Evolutionary conservation across 2,113 vertebrate species (phyloP).

Genomic region (Rhineura floridana): DNA sequence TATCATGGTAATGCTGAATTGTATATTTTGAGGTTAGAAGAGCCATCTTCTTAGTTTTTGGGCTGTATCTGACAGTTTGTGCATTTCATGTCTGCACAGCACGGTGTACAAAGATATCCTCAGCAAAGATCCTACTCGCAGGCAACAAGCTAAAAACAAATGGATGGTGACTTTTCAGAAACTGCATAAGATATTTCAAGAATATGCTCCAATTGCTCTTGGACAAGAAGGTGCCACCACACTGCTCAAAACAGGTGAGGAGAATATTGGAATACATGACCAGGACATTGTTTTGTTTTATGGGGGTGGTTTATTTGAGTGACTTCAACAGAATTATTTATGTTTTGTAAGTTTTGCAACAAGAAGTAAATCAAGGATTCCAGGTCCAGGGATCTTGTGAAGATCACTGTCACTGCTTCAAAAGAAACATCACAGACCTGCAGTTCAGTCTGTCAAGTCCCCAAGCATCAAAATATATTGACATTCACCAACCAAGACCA

Average conservation of each 20-base stretch:
- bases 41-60: conserved; percentile 29
- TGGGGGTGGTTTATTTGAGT: background rate
- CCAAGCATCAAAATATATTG: conserved; percentile 59
- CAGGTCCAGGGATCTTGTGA: conserved; percentile 55
- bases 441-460: conserved; percentile 64
- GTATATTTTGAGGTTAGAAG: conserved; percentile 19
- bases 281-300: background rate
- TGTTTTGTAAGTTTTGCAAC: conserved; percentile 64
- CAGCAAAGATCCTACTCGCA: conserved; percentile 56
- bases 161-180: conserved; percentile 61
- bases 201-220: conserved; percentile 44
- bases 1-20: background rate
- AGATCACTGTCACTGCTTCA: conserved; percentile 74
- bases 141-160: conserved; percentile 66
- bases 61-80: conserved; percentile 23
- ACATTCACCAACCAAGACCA: conserved; percentile 58
- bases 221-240: conserved; percentile 44
- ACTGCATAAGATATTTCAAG: conserved; percentile 60
- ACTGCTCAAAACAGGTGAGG: conserved; percentile 70
- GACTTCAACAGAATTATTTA: background rate
- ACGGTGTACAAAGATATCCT: conserved; percentile 67
- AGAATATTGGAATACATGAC: conserved; percentile 12
- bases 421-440: conserved; percentile 72
- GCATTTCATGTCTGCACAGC: conserved; percentile 39
- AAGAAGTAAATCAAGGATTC: conserved; percentile 70